Base-by-base conservation (phyloP, 2,797 vertebrate genomes). In the Acrossocheilus wenchowensis region DNA sequence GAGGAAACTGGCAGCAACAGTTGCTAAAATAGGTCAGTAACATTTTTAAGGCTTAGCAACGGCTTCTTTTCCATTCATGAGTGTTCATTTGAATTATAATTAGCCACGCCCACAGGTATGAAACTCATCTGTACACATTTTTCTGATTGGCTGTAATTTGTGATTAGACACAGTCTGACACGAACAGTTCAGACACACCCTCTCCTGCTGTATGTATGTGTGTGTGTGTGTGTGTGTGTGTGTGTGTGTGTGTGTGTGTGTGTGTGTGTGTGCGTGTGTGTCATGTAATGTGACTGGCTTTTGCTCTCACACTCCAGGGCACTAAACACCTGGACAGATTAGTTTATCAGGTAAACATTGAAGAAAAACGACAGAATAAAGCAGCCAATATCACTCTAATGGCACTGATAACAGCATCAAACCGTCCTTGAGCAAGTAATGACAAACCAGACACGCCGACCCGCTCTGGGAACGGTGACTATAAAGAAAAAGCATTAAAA, bases 331-430 rank as follows among this genome's bases (percentile, higher is more conserved):
- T 81, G 88, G 45, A 79, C n/a, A 82, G 64, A 88, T 80, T 74
- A 57, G 87, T 92, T 90, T 91, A 90, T 88, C 71, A 90, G 88
- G 60, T 82, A 89, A 90, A 92, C 82, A 85, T 52, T 82, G 60
- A 23, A 41, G 50, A 84, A 88, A 87, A 82, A 83, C 39, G 17
- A 52, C 19, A 54, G 75, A 81, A 85, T 81, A 88, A 88, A 80
- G 64, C 69, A 74, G n/a, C 41, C 36, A 71, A 78, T 88, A 85
- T 81, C 74, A 81, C 68, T 45, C 52, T 80, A 80, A 85, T 71
- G 52, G 52, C 82, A 60, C 81, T 66, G 85, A 91, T 86, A 87
- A 85, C 77, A 14, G 84, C 86, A 79, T 69, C 84, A 60, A 48
- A 87, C 73, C 69, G 89, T 84, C 91, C 82, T 72, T 57, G 75